Conservation (phyloP, 2,797 vertebrate species). For the Alectoris magna region DNA sequence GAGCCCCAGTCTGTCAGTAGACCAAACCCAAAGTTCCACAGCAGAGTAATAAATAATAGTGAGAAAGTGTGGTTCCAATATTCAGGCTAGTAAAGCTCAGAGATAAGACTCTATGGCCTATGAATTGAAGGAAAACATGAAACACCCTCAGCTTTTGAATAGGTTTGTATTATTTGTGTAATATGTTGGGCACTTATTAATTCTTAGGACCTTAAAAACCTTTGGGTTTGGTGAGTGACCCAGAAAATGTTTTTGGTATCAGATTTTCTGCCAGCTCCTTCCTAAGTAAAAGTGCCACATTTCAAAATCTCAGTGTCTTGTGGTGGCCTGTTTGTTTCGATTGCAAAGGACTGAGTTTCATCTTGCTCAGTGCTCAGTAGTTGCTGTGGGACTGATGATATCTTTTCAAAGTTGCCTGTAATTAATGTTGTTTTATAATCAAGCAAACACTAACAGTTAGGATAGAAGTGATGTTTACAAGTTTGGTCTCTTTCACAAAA, state of each 20-base stretch:
- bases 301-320: conserved; percentile 9
- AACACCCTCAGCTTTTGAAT: background rate
- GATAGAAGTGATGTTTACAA: background rate
- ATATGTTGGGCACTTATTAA: background rate
- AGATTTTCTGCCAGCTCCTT: background rate
- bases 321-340: conserved; percentile 37
- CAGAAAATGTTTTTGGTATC: background rate
- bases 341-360: conserved; percentile 31
- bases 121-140: background rate
- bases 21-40: background rate
- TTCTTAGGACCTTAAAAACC: background rate
- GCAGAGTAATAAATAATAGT: background rate
- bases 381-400: background rate
- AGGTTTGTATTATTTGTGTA: background rate
- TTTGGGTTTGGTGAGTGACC: background rate
- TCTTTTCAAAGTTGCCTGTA: conserved; percentile 28
- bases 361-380: conserved; percentile 27
- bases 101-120: background rate
- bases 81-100: background rate
- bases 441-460: background rate
- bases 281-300: background rate
- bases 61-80: background rate
- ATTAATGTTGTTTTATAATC: conserved; percentile 44
- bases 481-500: conserved; percentile 21
- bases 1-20: background rate